Percentiles rank a stretch among this genome's conserved stretches.
Conservation (phyloP, 1,140 invertebrate species). For the Leucophenga varia region DNA sequence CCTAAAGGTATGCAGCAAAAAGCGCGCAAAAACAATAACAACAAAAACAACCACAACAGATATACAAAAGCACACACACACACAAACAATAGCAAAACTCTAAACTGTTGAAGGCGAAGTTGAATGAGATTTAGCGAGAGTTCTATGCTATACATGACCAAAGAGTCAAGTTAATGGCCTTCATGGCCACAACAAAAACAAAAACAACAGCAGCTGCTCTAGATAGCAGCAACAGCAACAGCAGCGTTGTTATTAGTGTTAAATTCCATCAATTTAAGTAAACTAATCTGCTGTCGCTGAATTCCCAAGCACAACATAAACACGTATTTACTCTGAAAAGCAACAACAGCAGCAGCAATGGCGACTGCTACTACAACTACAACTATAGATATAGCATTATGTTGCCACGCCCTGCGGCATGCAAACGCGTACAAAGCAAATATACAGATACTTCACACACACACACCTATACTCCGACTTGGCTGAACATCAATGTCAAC, state of each 20-base stretch:
- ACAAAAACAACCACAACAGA: no score
- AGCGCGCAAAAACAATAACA: neutral
- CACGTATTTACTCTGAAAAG: conserved; percentile 30
- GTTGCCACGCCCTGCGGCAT: no score
- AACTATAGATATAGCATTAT: no score
- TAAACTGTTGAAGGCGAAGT: no score
- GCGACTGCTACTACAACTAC: conserved; percentile 2
- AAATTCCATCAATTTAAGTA: conserved; percentile 52
- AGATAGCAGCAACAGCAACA: conserved; percentile 5
- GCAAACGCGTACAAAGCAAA: no score
- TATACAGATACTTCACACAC: no score
- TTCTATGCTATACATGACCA: no score
- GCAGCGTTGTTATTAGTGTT: conserved; percentile 38
- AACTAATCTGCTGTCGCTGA: conserved; percentile 40
- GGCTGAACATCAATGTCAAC: conserved; percentile 47
- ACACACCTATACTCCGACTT: conserved; percentile 15
- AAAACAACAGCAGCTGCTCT: no score
- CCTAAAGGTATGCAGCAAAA: conserved; percentile 27
- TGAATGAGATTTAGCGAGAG: no score
- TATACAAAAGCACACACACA: no score
- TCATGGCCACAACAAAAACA: conserved; percentile 6
- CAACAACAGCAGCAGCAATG: neutral
- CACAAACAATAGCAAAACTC: no score
- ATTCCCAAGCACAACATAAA: conserved; percentile 39
- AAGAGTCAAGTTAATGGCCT: no score